Evolutionary conservation across 2,113 vertebrate genomes (phyloP), one percentile per base, ranked within the genome.

Genomic region (Callorhinus ursinus): DNA sequence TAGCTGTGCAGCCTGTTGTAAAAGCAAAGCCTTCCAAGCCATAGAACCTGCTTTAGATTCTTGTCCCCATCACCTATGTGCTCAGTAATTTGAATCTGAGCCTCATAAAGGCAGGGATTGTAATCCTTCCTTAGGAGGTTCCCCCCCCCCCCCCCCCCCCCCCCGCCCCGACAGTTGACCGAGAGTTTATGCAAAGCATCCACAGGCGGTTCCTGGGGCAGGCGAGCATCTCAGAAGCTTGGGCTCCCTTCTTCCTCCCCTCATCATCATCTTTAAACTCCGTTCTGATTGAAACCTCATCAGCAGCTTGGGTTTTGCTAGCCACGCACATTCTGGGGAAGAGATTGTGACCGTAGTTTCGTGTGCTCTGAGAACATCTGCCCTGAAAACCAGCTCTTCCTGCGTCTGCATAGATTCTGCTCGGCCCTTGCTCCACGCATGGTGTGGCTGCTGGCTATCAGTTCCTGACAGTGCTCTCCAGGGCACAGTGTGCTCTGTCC

Each of bases 341-440:
- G 88, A 61, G 51, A 5, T 3, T 3, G 6, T 7, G 82, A 7
- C 18, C 24, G 18, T 19, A 14, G 13, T 26, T 31, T 46, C 4
- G 0, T 1, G 16, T 33, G 33, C 72, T 80, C 39, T 10, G 82
- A 39, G 36, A 3, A 24, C n/a, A 5, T 16, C 31, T 42, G 33
- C 9, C 51, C 13, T 9, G 4, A 57, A 4, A 33, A 26, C 1
- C 28, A 49, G 65, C 4, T 26, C 19, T 46, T 18, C 2, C 0
- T 7, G 57, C 11, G 22, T 26, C 19, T 12, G 31, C 13, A 8
- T 24, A 4, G 71, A 8, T 18, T 18, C 51, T 2, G n/a, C 31
- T 7, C 0, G 1, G 53, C 51, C 31, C 61, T 65, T 18, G 65
- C 42, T 8, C 9, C 59, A 1, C 0, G 2, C 1, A 36, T 5